A percentile compares a stretch with the other conserved stretches of the same genome.
Evolutionary conservation across 2,113 vertebrate species (phyloP).

Genomic region (Anhinga rufa): DNA sequence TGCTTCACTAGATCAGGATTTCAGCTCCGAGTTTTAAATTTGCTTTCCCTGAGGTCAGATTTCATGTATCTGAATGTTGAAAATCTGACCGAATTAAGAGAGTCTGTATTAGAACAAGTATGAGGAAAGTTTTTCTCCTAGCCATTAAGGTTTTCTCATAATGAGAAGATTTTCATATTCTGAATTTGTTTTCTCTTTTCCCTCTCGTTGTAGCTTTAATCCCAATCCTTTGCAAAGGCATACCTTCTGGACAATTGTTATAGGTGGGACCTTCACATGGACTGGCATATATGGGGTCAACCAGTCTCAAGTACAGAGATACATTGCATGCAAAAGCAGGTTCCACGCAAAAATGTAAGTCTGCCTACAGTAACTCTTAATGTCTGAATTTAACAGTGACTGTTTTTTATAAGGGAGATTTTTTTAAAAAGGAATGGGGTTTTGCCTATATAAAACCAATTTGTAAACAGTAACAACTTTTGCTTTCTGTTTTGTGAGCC

Average conservation of each 20-base stretch:
- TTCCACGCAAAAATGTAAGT: constrained; percentile 91
- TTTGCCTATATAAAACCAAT: not conserved
- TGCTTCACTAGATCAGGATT: not conserved
- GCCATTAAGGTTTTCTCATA: not conserved
- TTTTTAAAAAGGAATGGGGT: not conserved
- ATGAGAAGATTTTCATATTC: not conserved
- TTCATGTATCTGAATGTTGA: not conserved
- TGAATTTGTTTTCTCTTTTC: constrained; percentile 5
- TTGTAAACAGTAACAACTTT: not conserved
- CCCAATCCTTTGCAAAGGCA: constrained; percentile 87
- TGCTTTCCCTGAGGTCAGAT: not conserved
- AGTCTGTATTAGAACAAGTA: not conserved
- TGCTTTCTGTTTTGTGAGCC: not conserved
- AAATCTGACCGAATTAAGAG: not conserved
- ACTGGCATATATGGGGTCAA: constrained; percentile 86
- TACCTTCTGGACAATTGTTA: constrained; percentile 90
- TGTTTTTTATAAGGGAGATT: not conserved
- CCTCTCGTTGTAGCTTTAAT: constrained; percentile 78
- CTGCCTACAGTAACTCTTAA: not conserved
- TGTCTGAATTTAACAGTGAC: not conserved
- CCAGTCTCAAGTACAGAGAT: constrained; percentile 95
- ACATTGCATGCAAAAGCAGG: constrained; percentile 89
- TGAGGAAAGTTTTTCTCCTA: not conserved
- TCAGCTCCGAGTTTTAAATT: not conserved
- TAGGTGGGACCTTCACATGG: constrained; percentile 91